Conservation (phyloP, 2,888 invertebrate genomes). For the Sturmia bella region DNA sequence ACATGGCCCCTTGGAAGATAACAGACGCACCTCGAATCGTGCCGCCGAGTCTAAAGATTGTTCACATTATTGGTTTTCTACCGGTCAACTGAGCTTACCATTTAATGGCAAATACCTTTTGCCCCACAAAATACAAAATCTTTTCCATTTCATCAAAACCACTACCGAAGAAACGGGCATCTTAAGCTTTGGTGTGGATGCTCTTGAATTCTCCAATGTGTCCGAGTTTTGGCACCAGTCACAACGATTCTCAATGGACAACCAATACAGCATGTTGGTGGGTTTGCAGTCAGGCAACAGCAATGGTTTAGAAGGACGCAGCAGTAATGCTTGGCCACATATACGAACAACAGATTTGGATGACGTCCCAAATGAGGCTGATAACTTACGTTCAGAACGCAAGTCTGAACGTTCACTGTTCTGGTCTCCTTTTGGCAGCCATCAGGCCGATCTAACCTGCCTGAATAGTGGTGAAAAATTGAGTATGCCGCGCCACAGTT, state of each 20-base stretch:
- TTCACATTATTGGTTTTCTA: constrained; percentile 80
- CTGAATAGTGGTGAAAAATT: constrained; percentile 60
- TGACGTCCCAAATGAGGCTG: constrained; percentile 75
- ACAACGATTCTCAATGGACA: constrained; percentile 77
- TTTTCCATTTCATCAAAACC: constrained; percentile 75
- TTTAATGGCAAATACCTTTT: constrained; percentile 75
- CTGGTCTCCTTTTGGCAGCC: constrained; percentile 73
- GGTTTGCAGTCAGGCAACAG: constrained; percentile 76
- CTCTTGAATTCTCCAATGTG: constrained; percentile 77
- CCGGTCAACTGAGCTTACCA: constrained; percentile 77
- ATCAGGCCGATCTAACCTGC: constrained; percentile 67
- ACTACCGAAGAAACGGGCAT: constrained; percentile 64
- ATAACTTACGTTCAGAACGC: constrained; percentile 71
- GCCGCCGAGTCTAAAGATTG: constrained; percentile 71
- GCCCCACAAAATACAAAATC: constrained; percentile 74
- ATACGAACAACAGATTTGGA: constrained; percentile 74
- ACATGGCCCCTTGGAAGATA: constrained; percentile 39
- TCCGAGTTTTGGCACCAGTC: constrained; percentile 74
- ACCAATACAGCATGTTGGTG: constrained; percentile 78
- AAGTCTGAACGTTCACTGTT: constrained; percentile 74
- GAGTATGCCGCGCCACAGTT: constrained; percentile 52
- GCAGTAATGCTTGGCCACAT: constrained; percentile 77
- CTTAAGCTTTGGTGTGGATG: constrained; percentile 78
- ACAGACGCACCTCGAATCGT: constrained; percentile 66
- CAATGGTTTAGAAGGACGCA: constrained; percentile 76